Evolutionary conservation across 2,113 vertebrate species (phyloP).

Genomic region (Lasiurus cinereus): DNA sequence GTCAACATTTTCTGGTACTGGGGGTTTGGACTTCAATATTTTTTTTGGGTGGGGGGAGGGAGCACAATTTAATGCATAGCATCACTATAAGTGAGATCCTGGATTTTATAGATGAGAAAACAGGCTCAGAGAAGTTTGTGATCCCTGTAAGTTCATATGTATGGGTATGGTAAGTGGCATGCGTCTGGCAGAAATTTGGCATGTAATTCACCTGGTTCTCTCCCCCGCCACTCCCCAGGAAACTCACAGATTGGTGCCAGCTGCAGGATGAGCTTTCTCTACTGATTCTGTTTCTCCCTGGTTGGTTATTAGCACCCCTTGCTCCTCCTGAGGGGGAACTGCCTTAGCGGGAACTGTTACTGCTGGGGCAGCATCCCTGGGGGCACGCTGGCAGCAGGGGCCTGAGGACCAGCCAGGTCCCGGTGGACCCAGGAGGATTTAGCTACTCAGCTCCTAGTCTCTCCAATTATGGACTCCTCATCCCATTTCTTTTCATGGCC

Average conservation of each 20-base stretch:
- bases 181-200: not conserved
- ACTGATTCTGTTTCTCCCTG: not conserved
- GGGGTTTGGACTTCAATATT: not conserved
- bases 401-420: not conserved
- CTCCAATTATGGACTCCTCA: not conserved
- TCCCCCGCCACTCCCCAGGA: not conserved
- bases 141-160: not conserved
- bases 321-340: not conserved
- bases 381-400: not conserved
- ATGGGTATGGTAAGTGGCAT: not conserved
- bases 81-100: not conserved
- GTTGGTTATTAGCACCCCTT: not conserved
- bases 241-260: not conserved
- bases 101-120: conserved; percentile 35
- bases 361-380: not conserved
- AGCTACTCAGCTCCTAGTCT: not conserved
- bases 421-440: not conserved
- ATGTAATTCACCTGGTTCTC: not conserved
- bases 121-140: not conserved
- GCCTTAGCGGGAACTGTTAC: not conserved
- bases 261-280: not conserved
- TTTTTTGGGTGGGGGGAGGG: not conserved
- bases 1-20: not conserved
- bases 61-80: not conserved
- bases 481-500: not conserved